Percentiles rank a stretch among this genome's conserved stretches.
phyloP scores from a whole-genome alignment of 2,888 invertebrate species.

The Frankliniella intonsa region DNA sequence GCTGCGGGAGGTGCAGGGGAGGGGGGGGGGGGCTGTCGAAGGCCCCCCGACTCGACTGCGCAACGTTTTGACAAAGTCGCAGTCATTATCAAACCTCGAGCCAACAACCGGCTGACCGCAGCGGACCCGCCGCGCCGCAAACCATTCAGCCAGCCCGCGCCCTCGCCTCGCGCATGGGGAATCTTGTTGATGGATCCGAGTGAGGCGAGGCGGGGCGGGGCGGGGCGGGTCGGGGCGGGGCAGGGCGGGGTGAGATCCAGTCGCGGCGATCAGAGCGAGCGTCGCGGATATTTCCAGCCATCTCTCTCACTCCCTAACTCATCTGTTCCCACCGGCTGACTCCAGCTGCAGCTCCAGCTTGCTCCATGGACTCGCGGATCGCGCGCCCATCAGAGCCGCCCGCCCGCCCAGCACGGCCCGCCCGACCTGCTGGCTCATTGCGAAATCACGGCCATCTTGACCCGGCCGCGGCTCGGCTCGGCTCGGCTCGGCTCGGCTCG shows the following conservation, averaged over 20 bases:
- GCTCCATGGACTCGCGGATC: too few species aligned
- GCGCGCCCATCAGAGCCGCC: background rate
- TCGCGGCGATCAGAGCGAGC: too few species aligned
- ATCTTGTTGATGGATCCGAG: background rate
- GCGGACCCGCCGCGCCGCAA: too few species aligned
- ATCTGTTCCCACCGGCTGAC: too few species aligned
- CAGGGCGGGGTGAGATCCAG: too few species aligned
- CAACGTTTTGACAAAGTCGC: background rate
- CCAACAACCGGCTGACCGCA: background rate
- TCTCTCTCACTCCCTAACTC: too few species aligned
- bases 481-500: background rate
- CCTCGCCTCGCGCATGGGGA: background rate
- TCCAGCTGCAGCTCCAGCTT: too few species aligned
- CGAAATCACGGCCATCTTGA: constrained; percentile 18
- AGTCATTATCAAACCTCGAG: background rate
- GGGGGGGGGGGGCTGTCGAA: too few species aligned
- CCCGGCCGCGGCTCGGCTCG: background rate
- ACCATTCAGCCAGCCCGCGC: too few species aligned
- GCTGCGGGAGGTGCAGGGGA: too few species aligned
- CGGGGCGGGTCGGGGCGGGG: too few species aligned
- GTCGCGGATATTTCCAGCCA: too few species aligned
- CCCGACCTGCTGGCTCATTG: background rate
- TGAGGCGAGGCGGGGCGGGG: background rate
- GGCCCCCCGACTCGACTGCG: background rate
- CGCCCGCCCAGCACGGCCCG: background rate